These are phyloP conservation scores for Terebella lapidaria DNA, from an alignment of 2,888 invertebrate genomes.

Conservation along the genomic window DNA sequence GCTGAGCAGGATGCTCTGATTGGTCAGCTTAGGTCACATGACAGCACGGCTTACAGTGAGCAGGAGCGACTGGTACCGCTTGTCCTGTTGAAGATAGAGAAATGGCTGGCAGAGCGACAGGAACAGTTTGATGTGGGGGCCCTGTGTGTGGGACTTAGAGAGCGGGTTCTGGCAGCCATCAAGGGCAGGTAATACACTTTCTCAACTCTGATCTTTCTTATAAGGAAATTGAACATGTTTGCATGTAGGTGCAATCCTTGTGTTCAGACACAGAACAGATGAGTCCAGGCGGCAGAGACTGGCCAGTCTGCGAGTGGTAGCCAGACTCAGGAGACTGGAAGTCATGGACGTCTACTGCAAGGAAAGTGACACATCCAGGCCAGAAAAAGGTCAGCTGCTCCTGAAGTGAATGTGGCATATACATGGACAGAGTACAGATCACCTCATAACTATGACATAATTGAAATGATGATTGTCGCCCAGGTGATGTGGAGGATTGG, in stretches of 20 bases:
- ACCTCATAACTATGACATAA: too few species aligned
- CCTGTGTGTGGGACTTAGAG: slow-evolving; percentile 35
- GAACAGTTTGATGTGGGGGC: slow-evolving; percentile 37
- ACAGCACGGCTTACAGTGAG: background rate
- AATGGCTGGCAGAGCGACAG: slow-evolving; percentile 28
- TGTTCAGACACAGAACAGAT: slow-evolving; percentile 32
- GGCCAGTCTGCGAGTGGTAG: slow-evolving; percentile 30
- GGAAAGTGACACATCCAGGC: background rate
- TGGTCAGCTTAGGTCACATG: slow-evolving; percentile 30
- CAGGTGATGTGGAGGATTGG: slow-evolving; percentile 23
- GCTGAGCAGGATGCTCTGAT: slow-evolving; percentile 37
- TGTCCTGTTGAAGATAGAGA: slow-evolving; percentile 34
- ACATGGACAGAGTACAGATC: too few species aligned
- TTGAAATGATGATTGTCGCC: too few species aligned
- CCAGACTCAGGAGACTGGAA: slow-evolving; percentile 14
- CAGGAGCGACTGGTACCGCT: slow-evolving; percentile 4
- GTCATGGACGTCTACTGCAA: background rate
- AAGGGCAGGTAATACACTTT: slow-evolving; percentile 30
- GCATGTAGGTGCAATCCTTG: too few species aligned
- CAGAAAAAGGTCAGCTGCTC: background rate
- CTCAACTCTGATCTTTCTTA: too few species aligned
- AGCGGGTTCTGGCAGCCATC: slow-evolving; percentile 31
- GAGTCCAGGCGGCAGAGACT: slow-evolving; percentile 30
- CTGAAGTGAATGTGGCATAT: background rate
- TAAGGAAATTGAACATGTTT: too few species aligned